A percentile compares a stretch with the other conserved stretches of the same genome.
Conservation (phyloP, 2,113 vertebrate species). For the Electrona antarctica region DNA sequence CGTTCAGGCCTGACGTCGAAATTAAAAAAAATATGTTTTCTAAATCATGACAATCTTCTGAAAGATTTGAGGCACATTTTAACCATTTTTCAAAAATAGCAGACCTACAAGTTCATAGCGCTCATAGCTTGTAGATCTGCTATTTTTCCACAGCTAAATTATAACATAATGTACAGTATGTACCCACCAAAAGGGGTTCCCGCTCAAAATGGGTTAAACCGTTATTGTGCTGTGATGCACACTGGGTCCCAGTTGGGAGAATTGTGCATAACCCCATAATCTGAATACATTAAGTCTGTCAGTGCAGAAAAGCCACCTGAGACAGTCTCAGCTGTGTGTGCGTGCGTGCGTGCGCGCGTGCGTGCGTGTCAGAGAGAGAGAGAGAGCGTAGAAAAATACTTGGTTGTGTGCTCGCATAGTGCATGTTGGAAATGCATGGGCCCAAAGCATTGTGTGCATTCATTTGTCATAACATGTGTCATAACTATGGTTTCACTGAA, state of each 20-base stretch:
- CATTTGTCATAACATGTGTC: neutral
- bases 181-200: too few species aligned
- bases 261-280: conserved; percentile 28
- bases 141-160: too few species aligned
- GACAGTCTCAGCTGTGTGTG: conserved; percentile 19
- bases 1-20: neutral
- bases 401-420: conserved; percentile 3
- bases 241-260: conserved; percentile 36
- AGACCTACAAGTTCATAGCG: too few species aligned
- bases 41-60: too few species aligned
- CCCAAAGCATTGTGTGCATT: conserved; percentile 4
- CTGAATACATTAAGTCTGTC: conserved; percentile 40
- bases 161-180: too few species aligned
- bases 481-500: neutral
- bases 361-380: neutral
- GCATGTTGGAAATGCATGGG: neutral
- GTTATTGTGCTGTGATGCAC: conserved; percentile 42
- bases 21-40: too few species aligned
- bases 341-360: conserved; percentile 27
- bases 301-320: conserved; percentile 35
- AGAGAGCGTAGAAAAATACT: neutral
- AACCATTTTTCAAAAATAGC: too few species aligned
- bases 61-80: too few species aligned
- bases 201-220: too few species aligned
- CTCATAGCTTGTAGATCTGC: too few species aligned